A percentile compares a stretch with the other conserved stretches of the same genome.
Conservation (phyloP, 2,113 vertebrate species). For the Nothoprocta perdicaria region DNA sequence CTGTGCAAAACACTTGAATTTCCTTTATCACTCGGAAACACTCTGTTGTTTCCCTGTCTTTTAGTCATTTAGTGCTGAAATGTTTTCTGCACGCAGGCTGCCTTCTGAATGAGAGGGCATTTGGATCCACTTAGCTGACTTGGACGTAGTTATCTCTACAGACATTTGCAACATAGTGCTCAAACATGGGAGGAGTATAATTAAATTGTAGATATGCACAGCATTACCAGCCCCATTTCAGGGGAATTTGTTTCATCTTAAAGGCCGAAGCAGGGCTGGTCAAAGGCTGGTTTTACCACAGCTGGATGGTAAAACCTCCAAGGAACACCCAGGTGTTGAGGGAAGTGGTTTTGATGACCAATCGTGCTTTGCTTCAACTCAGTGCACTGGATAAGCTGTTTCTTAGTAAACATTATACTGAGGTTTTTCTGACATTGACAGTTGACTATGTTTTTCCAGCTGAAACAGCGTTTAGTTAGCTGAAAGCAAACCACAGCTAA, state of each 20-base stretch:
- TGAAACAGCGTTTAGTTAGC: neutral
- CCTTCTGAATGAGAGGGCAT: neutral
- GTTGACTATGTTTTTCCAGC: neutral
- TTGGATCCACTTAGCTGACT: neutral
- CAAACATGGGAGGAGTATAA: neutral
- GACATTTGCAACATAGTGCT: neutral
- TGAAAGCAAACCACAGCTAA: neutral
- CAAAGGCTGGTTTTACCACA: neutral
- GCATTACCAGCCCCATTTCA: neutral
- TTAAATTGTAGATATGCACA: neutral
- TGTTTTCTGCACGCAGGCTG: neutral
- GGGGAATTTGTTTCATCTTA: neutral
- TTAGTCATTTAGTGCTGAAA: neutral
- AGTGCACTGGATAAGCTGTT: neutral
- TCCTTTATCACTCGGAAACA: neutral
- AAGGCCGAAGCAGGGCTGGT: neutral
- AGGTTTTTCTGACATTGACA: neutral
- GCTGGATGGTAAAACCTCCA: neutral
- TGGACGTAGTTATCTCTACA: neutral
- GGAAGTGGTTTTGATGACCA: neutral
- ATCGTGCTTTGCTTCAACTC: fast-evolving
- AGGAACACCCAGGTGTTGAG: neutral
- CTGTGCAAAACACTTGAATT: neutral
- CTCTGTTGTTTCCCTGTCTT: neutral
- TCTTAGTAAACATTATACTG: neutral